Conservation (phyloP, 2,113 vertebrate genomes). For the Morone saxatilis region DNA sequence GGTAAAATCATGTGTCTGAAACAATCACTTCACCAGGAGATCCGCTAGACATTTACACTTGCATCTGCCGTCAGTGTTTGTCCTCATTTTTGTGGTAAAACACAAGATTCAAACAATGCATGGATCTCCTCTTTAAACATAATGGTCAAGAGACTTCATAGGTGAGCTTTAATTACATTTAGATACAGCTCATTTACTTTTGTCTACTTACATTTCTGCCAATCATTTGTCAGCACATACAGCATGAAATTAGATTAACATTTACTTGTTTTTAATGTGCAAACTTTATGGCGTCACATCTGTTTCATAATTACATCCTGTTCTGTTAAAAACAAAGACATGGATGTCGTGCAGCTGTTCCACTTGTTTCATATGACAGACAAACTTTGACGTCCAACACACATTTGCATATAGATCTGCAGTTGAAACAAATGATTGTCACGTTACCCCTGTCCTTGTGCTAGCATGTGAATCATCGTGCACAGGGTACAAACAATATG, state of each 20-base stretch:
- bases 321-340: background rate
- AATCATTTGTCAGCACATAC: background rate
- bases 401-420: background rate
- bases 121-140: background rate
- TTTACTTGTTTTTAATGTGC: constrained; percentile 1
- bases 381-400: background rate
- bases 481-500: background rate
- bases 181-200: background rate
- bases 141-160: background rate
- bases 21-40: too few species aligned
- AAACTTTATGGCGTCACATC: background rate
- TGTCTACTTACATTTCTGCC: background rate
- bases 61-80: too few species aligned
- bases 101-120: too few species aligned
- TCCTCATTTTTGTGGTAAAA: too few species aligned
- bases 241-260: background rate
- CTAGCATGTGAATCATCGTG: background rate
- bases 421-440: background rate
- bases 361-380: background rate
- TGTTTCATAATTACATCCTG: background rate
- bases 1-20: too few species aligned
- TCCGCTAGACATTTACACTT: too few species aligned
- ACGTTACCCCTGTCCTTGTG: background rate
- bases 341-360: background rate
- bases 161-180: background rate